These are phyloP conservation scores for Amphiduros pacificus DNA, from an alignment of 2,888 invertebrate genomes.

Conservation along the genomic window DNA sequence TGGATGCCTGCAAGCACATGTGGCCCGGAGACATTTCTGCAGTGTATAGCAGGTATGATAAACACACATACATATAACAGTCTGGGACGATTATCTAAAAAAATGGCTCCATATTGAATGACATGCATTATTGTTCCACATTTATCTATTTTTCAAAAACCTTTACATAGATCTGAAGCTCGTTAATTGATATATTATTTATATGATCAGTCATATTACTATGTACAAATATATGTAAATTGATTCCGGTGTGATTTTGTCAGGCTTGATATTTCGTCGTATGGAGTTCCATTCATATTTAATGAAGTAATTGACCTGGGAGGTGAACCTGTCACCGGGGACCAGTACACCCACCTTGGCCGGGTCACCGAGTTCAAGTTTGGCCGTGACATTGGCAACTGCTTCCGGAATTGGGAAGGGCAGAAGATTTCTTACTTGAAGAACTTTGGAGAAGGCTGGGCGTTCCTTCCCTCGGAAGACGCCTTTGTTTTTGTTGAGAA, in stretches of 20 bases:
- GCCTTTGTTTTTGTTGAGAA: slow-evolving; percentile 84
- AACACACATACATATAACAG: no score
- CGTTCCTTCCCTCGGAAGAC: slow-evolving; percentile 49
- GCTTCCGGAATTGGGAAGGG: slow-evolving; percentile 6
- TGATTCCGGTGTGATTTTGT: no score
- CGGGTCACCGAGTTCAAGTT: slow-evolving; percentile 36
- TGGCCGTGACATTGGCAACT: slow-evolving; percentile 16
- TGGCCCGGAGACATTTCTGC: slow-evolving; percentile 70
- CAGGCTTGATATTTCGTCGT: no score
- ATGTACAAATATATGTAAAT: no score
- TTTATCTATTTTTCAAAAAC: no score
- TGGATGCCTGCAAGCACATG: slow-evolving; percentile 65
- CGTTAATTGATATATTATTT: no score
- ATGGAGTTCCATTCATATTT: slow-evolving; percentile 42
- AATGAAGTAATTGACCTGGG: slow-evolving; percentile 56
- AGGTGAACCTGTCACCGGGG: slow-evolving; percentile 37
- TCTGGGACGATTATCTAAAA: no score
- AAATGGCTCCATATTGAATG: no score
- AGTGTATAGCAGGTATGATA: slow-evolving; percentile 28
- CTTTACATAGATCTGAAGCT: no score
- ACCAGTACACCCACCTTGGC: slow-evolving; percentile 28
- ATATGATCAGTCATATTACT: no score
- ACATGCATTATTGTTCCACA: no score
- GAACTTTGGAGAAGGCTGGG: slow-evolving; percentile 34
- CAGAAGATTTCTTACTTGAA: slow-evolving; percentile 16